A percentile compares a stretch with the other conserved stretches of the same genome.
phyloP scores from a whole-genome alignment of 1,140 invertebrate species.

The Drosophila serrata region DNA sequence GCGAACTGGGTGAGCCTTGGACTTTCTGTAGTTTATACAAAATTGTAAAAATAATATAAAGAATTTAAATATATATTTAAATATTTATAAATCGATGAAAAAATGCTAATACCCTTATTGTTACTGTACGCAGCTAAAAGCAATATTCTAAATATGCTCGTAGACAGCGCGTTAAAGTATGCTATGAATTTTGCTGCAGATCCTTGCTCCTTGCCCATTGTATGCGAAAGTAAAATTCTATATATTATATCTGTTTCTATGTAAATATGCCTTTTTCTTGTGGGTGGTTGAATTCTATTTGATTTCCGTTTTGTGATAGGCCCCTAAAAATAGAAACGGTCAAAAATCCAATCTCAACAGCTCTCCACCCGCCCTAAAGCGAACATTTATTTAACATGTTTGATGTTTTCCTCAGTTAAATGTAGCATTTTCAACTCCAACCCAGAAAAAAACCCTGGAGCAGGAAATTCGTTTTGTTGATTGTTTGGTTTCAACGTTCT shows the following conservation, averaged over 20 bases:
- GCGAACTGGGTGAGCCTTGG: too few species aligned
- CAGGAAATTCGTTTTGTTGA: conserved; percentile 53
- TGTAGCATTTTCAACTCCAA: conserved; percentile 27
- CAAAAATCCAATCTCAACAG: conserved; percentile 30
- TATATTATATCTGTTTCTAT: conserved; percentile 9
- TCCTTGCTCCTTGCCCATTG: not conserved
- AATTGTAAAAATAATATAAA: too few species aligned
- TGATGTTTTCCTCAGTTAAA: conserved; percentile 43
- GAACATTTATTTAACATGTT: conserved; percentile 47
- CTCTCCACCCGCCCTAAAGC: conserved; percentile 20
- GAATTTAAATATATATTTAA: too few species aligned
- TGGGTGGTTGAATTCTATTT: conserved; percentile 40
- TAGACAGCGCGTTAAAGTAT: conserved; percentile 52
- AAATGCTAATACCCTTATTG: not conserved
- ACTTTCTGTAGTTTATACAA: too few species aligned
- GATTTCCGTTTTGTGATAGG: conserved; percentile 53
- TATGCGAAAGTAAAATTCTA: not conserved
- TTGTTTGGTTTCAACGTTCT: conserved; percentile 41
- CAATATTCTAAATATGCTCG: conserved; percentile 11
- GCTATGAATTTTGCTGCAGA: conserved; percentile 34
- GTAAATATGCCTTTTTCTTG: conserved; percentile 9
- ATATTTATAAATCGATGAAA: too few species aligned
- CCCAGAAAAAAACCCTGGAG: conserved; percentile 6
- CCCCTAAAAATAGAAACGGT: conserved; percentile 41
- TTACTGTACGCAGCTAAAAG: too few species aligned